These are phyloP conservation scores for Exephanes ischioxanthus DNA, from an alignment of 2,888 invertebrate genomes.

Conservation along the genomic window DNA sequence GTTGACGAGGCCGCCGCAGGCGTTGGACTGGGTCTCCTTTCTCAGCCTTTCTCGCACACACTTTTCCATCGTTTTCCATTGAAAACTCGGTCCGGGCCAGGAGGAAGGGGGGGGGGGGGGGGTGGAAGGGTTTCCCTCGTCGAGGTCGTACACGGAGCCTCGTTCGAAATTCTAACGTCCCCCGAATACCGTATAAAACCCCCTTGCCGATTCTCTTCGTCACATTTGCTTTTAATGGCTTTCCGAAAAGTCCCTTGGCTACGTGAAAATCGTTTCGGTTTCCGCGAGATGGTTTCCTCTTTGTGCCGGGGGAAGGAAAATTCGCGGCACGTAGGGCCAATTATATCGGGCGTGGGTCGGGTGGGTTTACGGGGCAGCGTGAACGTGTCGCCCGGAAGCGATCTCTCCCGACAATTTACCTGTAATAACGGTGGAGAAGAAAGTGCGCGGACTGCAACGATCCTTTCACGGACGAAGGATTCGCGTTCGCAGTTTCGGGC, in stretches of 20 bases:
- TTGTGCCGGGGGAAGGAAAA: constrained; percentile 58
- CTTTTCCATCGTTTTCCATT: constrained; percentile 52
- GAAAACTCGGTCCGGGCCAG: background rate
- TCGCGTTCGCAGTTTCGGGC: background rate
- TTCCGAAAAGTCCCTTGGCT: constrained; percentile 67
- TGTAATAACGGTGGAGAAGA: constrained; percentile 55
- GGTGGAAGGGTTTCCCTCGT: background rate
- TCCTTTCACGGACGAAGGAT: background rate
- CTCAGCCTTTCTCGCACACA: constrained; percentile 46
- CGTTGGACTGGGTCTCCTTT: constrained; percentile 50
- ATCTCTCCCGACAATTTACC: constrained; percentile 46
- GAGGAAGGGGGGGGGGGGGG: too few species aligned
- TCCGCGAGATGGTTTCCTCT: constrained; percentile 40
- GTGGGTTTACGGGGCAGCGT: constrained; percentile 56
- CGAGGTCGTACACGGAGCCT: background rate
- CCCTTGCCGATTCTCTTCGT: constrained; percentile 56
- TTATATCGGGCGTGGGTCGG: constrained; percentile 70
- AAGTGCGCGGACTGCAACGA: constrained; percentile 33
- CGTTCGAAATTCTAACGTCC: constrained; percentile 32
- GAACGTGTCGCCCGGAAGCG: constrained; percentile 55
- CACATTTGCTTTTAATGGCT: constrained; percentile 74
- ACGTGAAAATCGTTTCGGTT: constrained; percentile 70
- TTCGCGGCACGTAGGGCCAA: constrained; percentile 77
- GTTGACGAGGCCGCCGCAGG: constrained; percentile 39
- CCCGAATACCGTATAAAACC: constrained; percentile 51